Evolutionary conservation across 1,140 invertebrate species (phyloP).

Genomic region (Wiebesia pumilae): DNA sequence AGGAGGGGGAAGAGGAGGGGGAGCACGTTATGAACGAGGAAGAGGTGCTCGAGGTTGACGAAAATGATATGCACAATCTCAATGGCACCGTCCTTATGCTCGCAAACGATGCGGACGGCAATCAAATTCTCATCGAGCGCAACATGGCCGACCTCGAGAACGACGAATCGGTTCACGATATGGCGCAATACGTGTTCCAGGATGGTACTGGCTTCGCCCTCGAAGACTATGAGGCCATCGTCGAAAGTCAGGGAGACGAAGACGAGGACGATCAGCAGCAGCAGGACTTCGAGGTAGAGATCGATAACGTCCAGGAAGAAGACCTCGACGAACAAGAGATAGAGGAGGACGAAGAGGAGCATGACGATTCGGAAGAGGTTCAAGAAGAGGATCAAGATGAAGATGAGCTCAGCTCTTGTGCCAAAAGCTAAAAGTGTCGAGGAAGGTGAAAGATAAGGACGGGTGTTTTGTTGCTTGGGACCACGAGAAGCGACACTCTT

Average conservation of each 20-base stretch:
- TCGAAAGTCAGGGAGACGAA: conserved; percentile 51
- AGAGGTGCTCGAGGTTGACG: conserved; percentile 57
- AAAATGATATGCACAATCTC: conserved; percentile 66
- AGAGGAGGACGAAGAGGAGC: not conserved
- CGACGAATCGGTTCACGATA: conserved; percentile 66
- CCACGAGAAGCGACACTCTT: conserved; percentile 54
- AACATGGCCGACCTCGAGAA: conserved; percentile 64
- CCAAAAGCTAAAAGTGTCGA: conserved; percentile 66
- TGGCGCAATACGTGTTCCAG: conserved; percentile 63
- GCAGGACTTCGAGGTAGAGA: conserved; percentile 45
- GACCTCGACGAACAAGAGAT: conserved; percentile 31
- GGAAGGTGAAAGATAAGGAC: conserved; percentile 5
- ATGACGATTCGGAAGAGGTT: not conserved
- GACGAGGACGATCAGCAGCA: conserved; percentile 47
- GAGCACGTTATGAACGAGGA: conserved; percentile 55
- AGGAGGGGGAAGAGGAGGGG: conserved; percentile 49
- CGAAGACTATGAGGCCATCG: conserved; percentile 53
- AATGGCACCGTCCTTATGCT: conserved; percentile 72
- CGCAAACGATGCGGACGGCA: conserved; percentile 68
- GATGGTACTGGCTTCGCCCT: conserved; percentile 58
- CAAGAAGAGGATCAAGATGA: conserved; percentile 55
- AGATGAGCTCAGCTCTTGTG: conserved; percentile 59
- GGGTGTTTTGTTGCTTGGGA: conserved; percentile 54
- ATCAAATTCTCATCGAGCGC: conserved; percentile 71
- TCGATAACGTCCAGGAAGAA: conserved; percentile 6